Conservation (phyloP, 2,797 vertebrate genomes). For the Trachops cirrhosus region DNA sequence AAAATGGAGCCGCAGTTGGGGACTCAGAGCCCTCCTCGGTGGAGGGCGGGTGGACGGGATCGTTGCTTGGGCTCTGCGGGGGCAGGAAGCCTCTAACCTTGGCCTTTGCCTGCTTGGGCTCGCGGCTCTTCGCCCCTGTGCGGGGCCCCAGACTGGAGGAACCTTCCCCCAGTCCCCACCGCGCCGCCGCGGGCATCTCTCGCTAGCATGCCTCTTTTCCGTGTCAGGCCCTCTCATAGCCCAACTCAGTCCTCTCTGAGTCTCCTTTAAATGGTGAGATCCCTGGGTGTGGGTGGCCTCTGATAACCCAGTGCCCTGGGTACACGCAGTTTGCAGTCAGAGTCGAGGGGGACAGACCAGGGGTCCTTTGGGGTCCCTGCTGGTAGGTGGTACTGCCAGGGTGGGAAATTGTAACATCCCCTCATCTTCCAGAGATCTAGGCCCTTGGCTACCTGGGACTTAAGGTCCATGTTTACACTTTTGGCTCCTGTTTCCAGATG, state of each 20-base stretch:
- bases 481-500: constrained; percentile 13
- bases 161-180: constrained; percentile 51
- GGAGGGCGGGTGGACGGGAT: not conserved
- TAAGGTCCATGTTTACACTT: not conserved
- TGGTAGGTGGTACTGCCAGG: not conserved
- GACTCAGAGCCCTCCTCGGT: not conserved
- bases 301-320: not conserved
- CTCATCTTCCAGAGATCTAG: not conserved
- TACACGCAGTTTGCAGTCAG: not conserved
- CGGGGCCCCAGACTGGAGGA: not conserved
- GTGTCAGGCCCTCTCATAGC: not conserved
- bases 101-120: constrained; percentile 63
- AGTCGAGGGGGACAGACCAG: not conserved
- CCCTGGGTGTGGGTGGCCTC: not conserved
- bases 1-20: not conserved
- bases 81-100: constrained; percentile 64
- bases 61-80: not conserved
- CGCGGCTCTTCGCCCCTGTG: not conserved
- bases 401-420: not conserved
- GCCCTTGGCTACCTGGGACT: not conserved
- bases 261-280: not conserved
- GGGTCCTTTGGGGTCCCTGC: not conserved
- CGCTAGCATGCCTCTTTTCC: not conserved
- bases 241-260: not conserved
- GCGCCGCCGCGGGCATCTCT: not conserved